Evolutionary conservation across 2,113 vertebrate species (phyloP), one percentile per base, ranked within the genome.

Genomic region (Chitala chitala): DNA sequence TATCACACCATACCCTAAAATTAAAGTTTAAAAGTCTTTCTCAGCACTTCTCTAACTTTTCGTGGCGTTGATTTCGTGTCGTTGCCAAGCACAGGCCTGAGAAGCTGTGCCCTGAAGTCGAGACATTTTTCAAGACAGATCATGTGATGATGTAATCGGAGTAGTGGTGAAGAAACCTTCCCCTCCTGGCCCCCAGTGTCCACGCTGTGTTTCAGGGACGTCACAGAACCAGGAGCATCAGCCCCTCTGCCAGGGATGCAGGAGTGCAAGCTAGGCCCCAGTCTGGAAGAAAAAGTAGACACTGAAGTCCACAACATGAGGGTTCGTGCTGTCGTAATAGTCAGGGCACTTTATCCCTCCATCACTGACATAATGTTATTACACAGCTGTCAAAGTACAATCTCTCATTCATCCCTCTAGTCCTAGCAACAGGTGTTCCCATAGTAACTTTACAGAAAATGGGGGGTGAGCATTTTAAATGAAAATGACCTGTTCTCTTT

Each of bases 351-450:
- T 71, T 64, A 59, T 22, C 64, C 75, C 76, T 73, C 69, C 53
- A 33, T 24, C 55, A 48, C 58, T 26, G 51, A 48, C 44, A 29
- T 58, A 17, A 63, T 75, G 64, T 70, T 58, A 74, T 78, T 73
- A 76, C 24, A 4, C 51, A 26, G 10, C 50, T 73, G 13, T 72
- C 72, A 72, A 73, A 79, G 77, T 78, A 61, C n/a, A 50, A 77
- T 71, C 69, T 65, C 58, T 77, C 13, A 4, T n/a, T 76, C 40
- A 51, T 54, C 33, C 40, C 42, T 12, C 42, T 65, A 68, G 71
- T 56, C 75, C 70, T 71, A 59, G 68, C 69, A 75, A 76, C 69
- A 78, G 71, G 22, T 69, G 73, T 78, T 80, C 63, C 77, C 76
- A 80, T 83, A 76, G 80, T 76, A 80, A 54, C 55, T n/a, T 36